phyloP scores from a whole-genome alignment of 1,140 invertebrate species.

The Conopomorpha cramerella region DNA sequence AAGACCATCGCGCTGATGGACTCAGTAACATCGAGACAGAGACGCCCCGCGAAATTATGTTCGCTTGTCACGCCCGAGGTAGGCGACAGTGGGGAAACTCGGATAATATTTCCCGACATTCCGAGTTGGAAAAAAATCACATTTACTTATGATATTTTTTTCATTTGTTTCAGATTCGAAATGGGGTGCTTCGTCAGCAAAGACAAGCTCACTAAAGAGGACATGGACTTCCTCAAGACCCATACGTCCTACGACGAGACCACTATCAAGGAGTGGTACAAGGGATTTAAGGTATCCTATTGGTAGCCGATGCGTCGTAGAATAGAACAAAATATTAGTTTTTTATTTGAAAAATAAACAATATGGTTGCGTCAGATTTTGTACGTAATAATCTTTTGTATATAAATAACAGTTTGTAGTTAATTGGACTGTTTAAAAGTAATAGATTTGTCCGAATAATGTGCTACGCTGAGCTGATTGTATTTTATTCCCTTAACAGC shows the following conservation, averaged over 20 bases:
- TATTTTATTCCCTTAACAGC: slow-evolving; percentile 79
- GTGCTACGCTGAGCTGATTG: too few species aligned
- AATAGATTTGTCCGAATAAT: too few species aligned
- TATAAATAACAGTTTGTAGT: too few species aligned
- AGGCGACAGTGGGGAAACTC: too few species aligned
- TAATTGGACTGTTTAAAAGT: too few species aligned
- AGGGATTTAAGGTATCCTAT: slow-evolving; percentile 85
- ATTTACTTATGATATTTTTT: too few species aligned
- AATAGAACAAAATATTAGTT: not conserved
- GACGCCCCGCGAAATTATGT: too few species aligned
- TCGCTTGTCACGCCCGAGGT: too few species aligned
- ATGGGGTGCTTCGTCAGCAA: slow-evolving; percentile 95
- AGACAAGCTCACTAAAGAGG: slow-evolving; percentile 93
- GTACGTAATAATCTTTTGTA: not conserved
- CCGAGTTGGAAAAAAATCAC: too few species aligned
- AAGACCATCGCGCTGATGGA: too few species aligned
- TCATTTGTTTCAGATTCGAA: slow-evolving; percentile 43
- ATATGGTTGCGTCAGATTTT: not conserved
- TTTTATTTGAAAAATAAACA: not conserved
- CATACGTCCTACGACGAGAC: slow-evolving; percentile 95
- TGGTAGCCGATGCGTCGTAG: not conserved
- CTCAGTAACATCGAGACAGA: too few species aligned
- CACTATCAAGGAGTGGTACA: slow-evolving; percentile 98
- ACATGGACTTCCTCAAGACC: slow-evolving; percentile 95
- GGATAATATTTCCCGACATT: too few species aligned